Conservation (phyloP, 30 jellyfish, hydroid and myxozoan genomes). For the Catostylus mosaicus region DNA sequence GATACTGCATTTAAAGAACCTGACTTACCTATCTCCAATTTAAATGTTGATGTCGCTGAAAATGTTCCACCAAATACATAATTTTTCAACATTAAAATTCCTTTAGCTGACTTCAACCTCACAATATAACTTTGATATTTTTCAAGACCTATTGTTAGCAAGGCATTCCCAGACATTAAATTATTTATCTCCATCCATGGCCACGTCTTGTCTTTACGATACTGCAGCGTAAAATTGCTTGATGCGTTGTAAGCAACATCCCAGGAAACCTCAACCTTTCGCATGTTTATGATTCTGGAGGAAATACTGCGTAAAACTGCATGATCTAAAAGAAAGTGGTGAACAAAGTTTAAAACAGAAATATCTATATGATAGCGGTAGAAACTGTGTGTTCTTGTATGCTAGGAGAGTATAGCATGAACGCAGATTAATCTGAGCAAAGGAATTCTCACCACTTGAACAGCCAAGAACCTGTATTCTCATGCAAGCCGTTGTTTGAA, state of each 20-base stretch:
- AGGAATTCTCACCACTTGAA: conserved; percentile 32
- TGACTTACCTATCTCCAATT: background rate
- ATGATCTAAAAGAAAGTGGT: background rate
- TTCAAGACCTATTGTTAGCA: background rate
- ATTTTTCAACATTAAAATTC: conserved; percentile 28
- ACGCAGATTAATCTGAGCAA: too few species aligned
- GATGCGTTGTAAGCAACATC: conserved; percentile 8
- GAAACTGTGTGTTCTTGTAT: too few species aligned
- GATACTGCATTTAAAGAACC: too few species aligned
- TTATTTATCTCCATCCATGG: background rate
- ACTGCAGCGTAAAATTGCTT: conserved; percentile 28
- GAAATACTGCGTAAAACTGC: conserved; percentile 23
- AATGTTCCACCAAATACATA: conserved; percentile 32
- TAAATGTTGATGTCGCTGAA: conserved; percentile 25
- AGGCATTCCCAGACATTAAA: background rate
- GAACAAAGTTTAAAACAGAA: too few species aligned
- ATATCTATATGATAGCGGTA: too few species aligned
- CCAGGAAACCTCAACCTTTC: conserved; percentile 7
- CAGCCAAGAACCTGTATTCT: conserved; percentile 50
- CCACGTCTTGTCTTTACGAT: conserved; percentile 7
- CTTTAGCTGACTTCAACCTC: conserved; percentile 21
- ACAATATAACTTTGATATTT: conserved; percentile 20
- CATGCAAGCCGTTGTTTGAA: conserved; percentile 26
- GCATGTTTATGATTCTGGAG: conserved; percentile 13
- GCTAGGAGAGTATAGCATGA: too few species aligned